Evolutionary conservation across 2,113 vertebrate genomes (phyloP).

Genomic region (Glareola pratincola): DNA sequence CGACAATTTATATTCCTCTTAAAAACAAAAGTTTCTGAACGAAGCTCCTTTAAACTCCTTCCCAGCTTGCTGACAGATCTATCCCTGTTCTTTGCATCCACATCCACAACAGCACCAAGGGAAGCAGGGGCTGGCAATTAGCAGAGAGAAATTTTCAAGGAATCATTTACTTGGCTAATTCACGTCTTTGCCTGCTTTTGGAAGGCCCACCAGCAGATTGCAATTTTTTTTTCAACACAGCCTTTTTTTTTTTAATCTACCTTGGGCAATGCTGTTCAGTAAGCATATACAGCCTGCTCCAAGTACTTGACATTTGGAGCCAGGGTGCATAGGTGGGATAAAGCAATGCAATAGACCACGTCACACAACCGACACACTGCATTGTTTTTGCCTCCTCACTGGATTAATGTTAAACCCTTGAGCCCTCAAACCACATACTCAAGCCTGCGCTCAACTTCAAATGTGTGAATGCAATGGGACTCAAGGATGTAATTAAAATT

Average conservation of each 20-base stretch:
- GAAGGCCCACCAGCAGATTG: background rate
- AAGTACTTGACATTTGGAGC: background rate
- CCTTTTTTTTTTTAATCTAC: background rate
- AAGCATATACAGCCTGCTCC: background rate
- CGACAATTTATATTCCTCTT: background rate
- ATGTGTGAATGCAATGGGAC: background rate
- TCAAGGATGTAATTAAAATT: slow-evolving; percentile 41
- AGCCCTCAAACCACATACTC: background rate
- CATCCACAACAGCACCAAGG: background rate
- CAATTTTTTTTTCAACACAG: background rate
- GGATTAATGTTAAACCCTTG: background rate
- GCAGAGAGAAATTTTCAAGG: background rate
- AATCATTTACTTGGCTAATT: slow-evolving; percentile 1
- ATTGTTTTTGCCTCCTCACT: background rate
- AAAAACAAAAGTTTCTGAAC: slow-evolving; percentile 45
- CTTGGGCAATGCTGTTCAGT: background rate
- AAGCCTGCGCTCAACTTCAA: slow-evolving; percentile 8
- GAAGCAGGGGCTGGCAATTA: background rate
- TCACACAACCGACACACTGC: background rate
- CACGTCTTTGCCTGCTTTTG: background rate
- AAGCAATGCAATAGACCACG: background rate
- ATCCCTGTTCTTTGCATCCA: background rate
- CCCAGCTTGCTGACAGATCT: background rate
- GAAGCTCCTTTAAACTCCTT: background rate
- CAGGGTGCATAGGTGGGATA: background rate